Evolutionary conservation across 92 coral and sea anemone species (phyloP).

Genomic region (Virgularia gustaviana): DNA sequence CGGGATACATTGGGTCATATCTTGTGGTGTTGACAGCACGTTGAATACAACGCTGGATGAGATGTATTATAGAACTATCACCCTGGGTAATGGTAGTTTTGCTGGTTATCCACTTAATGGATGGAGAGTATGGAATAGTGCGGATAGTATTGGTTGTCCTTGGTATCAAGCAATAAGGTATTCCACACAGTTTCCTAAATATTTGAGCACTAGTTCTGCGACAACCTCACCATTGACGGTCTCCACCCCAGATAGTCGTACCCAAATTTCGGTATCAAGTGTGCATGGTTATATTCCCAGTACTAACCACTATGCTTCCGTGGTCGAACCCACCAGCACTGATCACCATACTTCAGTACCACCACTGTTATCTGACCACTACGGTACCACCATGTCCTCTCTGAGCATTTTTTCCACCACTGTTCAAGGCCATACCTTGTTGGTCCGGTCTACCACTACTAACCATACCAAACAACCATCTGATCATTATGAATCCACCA

Average conservation of each 20-base stretch:
- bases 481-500: too few species aligned
- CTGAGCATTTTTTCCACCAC: too few species aligned
- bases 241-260: background rate
- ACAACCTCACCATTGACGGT: background rate
- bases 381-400: too few species aligned
- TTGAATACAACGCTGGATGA: background rate
- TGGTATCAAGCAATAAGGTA: background rate
- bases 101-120: background rate
- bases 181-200: background rate
- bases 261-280: too few species aligned
- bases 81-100: background rate
- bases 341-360: too few species aligned
- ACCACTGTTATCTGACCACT: too few species aligned
- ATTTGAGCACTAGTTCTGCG: background rate
- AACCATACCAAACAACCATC: too few species aligned
- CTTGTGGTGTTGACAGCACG: slow-evolving; percentile 1
- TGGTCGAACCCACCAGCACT: too few species aligned
- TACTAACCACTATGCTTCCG: too few species aligned
- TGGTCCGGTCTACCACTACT: too few species aligned
- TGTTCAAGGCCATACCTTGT: too few species aligned
- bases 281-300: too few species aligned
- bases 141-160: background rate
- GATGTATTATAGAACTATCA: background rate
- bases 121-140: slow-evolving; percentile 1
- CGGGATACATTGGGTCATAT: background rate